Conservation (phyloP, 2,888 invertebrate species). For the Chromoteleia sp. region DNA sequence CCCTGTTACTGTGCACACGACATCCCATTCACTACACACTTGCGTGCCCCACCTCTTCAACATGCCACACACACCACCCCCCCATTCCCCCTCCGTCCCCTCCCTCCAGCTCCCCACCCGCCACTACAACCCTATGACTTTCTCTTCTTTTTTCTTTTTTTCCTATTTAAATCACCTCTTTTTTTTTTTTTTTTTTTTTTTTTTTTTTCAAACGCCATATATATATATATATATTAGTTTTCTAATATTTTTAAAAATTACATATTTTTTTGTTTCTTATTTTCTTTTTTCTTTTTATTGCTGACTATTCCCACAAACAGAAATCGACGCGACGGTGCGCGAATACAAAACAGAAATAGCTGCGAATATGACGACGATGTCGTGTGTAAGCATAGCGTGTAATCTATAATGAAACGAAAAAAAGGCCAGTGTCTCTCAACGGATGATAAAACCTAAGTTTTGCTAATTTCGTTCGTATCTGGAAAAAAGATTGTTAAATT, state of each 20-base stretch:
- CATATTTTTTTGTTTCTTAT: too few relatives aligned
- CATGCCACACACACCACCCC: too few relatives aligned
- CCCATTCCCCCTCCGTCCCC: too few relatives aligned
- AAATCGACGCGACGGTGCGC: conserved; percentile 22
- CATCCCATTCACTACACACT: too few relatives aligned
- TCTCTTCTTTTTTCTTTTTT: background rate
- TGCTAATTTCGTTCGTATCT: conserved; percentile 20
- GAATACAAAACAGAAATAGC: conserved; percentile 31
- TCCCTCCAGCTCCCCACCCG: too few relatives aligned
- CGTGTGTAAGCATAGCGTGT: conserved; percentile 29
- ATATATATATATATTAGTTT: too few relatives aligned
- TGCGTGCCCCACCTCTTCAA: too few relatives aligned
- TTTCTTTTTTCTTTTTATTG: background rate
- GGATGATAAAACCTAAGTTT: conserved; percentile 11
- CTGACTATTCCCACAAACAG: background rate
- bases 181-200: too few relatives aligned
- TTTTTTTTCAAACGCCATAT: background rate
- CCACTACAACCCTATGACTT: too few relatives aligned
- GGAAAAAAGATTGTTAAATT: conserved; percentile 66
- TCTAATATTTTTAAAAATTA: too few relatives aligned
- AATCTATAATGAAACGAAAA: conserved; percentile 53
- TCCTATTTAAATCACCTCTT: background rate
- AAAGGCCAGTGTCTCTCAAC: conserved; percentile 55
- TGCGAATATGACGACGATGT: conserved; percentile 13
- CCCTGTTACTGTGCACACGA: too few relatives aligned